phyloP scores from a whole-genome alignment of 2,888 invertebrate genomes.

The Drosophila quinaria region DNA sequence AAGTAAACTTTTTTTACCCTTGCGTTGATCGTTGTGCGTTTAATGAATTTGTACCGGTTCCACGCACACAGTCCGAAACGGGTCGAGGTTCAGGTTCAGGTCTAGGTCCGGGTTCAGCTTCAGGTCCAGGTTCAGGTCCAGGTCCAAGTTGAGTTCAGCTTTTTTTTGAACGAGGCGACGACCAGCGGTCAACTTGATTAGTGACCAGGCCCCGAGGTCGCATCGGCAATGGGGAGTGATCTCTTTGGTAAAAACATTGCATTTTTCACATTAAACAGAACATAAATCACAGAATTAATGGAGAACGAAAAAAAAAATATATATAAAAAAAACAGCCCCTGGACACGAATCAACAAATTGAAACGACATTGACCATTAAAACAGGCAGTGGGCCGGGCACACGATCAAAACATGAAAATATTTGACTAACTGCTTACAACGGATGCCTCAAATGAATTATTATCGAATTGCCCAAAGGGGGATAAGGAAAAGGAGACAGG shows the following conservation, averaged over 20 bases:
- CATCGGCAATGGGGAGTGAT: conserved; percentile 79
- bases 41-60: conserved; percentile 75
- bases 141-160: neutral
- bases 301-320: conserved; percentile 20
- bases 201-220: conserved; percentile 68
- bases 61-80: conserved; percentile 15
- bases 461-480: conserved; percentile 57
- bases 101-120: conserved; percentile 12
- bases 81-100: conserved; percentile 14
- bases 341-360: conserved; percentile 64
- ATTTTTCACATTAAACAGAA: conserved; percentile 83
- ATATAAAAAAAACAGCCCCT: conserved; percentile 38
- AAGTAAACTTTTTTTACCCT: conserved; percentile 55
- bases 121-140: conserved; percentile 14
- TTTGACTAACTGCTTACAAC: conserved; percentile 78
- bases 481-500: neutral
- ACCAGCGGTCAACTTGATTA: conserved; percentile 84
- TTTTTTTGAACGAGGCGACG: conserved; percentile 46
- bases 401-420: conserved; percentile 85
- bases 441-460: conserved; percentile 69
- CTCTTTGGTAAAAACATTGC: conserved; percentile 83
- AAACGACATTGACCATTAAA: conserved; percentile 34
- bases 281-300: conserved; percentile 84
- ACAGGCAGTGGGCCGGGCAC: conserved; percentile 72
- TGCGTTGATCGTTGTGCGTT: conserved; percentile 70